These are phyloP conservation scores for Arremon aurantiirostris DNA, from an alignment of 2,797 vertebrate species.

Conservation along the genomic window DNA sequence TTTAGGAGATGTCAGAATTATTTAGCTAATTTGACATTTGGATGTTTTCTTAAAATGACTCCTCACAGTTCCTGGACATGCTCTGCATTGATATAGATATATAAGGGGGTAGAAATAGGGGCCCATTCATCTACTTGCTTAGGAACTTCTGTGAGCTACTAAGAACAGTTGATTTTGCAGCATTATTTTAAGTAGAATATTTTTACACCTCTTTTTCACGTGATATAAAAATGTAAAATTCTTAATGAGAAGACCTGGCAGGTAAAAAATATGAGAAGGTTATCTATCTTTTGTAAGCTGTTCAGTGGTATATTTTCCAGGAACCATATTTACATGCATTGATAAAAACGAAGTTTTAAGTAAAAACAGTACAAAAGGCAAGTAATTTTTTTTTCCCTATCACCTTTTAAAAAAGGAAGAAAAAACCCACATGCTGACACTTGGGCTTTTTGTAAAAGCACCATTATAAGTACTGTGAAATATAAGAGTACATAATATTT, in stretches of 20 bases:
- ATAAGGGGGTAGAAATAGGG: not conserved
- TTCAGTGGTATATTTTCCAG: not conserved
- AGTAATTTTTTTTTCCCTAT: not conserved
- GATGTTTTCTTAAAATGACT: not conserved
- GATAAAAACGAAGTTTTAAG: not conserved
- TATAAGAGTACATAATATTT: not conserved
- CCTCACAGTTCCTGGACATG: not conserved
- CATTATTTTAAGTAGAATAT: not conserved
- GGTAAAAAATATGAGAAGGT: not conserved
- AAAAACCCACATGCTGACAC: not conserved
- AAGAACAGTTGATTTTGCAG: not conserved
- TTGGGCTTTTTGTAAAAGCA: not conserved
- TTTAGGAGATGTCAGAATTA: not conserved
- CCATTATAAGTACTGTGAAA: not conserved
- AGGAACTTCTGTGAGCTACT: not conserved
- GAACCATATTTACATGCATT: not conserved
- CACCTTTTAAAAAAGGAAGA: not conserved
- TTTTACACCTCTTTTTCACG: not conserved
- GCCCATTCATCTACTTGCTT: not conserved
- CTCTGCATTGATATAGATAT: not conserved
- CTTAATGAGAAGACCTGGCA: not conserved
- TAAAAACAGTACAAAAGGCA: not conserved
- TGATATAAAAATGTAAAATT: not conserved
- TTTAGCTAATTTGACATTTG: not conserved
- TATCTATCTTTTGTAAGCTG: not conserved